Base-by-base conservation (phyloP, 2,888 invertebrate species). In the Escarpia spicata region DNA sequence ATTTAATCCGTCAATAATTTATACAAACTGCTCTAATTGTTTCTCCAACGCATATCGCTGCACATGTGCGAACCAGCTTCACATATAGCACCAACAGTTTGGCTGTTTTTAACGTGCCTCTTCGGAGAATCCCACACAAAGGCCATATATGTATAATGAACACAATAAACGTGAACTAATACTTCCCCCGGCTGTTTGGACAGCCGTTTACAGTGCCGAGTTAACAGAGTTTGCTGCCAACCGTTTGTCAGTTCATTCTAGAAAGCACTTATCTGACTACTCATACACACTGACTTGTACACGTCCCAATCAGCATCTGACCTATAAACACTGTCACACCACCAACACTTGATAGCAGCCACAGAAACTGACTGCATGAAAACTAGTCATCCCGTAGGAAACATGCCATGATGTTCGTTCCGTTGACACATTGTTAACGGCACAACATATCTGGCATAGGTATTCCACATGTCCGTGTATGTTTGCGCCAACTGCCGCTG, bases 401-500 rank as follows among this genome's bases (percentile, higher is more conserved):
- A n/a, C 75, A 19, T 75, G 26, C 15, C 75, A 15, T 3, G 10
- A 12, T 75, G 75, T 75, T 75, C 6, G 19, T 75, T 26, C 75
- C n/a, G 2, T 75, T n/a, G 75, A 26, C 75, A 12, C 52, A 75
- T 6, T 75, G 75, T 6, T 26, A 75, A 6, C 19, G 2, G 75
- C 75, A 19, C 26, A 75, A 75, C 75, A 75, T 75, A 75, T 75
- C 75, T 75, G 75, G 75, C 75, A 75, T 75, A 75, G 19, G 75
- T 75, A 75, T 75, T 75, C 75, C 75, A 75, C 19, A 75, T 75
- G 75, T 75, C 75, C 75, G 75, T 75, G 75, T 75, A 26, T 75
- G 26, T 75, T 75, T 75, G 75, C 19, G 75, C 75, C n/a, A n/a
- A 26, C 19, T 4, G 75, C 52, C 26, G 75, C 26, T 26, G 19